Evolutionary conservation across 2,888 invertebrate species (phyloP), one percentile per base, ranked within the genome.

Genomic region (Crematogaster levior): DNA sequence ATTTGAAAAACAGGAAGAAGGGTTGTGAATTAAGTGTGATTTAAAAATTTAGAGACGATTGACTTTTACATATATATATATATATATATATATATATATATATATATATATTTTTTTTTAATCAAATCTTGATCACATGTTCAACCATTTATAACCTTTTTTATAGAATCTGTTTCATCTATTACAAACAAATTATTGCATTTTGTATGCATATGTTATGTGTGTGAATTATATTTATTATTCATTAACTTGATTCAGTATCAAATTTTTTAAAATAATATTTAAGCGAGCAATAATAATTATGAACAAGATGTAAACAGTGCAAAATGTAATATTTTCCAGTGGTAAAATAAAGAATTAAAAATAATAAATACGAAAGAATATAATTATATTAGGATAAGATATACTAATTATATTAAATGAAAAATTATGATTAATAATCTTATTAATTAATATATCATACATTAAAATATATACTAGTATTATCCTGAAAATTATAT

Each of bases 1-100:
- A 98, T 94, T 94, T 98, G 93, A 96, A 96, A 84, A 95, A 96
- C 89, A 95, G 98, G 48, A 96, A 95, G 83, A 96, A 95, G 88
- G 96, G 96, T 9, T 89, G 92, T 24, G 92, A 95, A 81, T 93
- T 96, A 53, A 96, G 96, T 92, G 95, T 96, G 85, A 80, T 93
- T 82, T 89, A 82, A 73, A 60, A 66, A 34, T n/a, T 24, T 73
- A 65, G 18, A 63, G 3, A 40, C 10, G 1, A 7, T 15, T 18
- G 15, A 40, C 30, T 63, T 15, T 7, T 51, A 37, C 6, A 10
- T 37, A 24, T 60, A 58, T n/a, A n/a, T n/a, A n/a, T n/a, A n/a
- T n/a, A n/a, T n/a, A n/a, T n/a, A n/a, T n/a, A n/a, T n/a, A n/a
- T n/a, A n/a, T n/a, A n/a, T n/a, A n/a, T n/a, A n/a, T n/a, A n/a